These are phyloP conservation scores for Drosophila anomalata DNA, from an alignment of 2,888 invertebrate species.

Conservation along the genomic window DNA sequence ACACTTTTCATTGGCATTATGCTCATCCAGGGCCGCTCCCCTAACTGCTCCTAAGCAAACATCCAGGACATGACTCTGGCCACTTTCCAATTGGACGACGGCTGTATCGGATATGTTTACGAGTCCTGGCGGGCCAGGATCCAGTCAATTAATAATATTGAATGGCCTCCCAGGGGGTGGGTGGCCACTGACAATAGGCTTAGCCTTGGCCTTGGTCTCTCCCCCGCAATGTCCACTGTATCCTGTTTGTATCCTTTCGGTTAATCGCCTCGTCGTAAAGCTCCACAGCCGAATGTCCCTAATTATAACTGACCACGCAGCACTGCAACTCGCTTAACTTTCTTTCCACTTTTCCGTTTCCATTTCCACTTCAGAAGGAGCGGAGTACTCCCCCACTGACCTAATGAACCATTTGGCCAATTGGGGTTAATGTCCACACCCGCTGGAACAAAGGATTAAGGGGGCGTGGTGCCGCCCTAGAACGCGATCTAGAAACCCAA, in stretches of 20 bases:
- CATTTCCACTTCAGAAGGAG: slow-evolving; percentile 26
- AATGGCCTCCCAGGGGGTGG: slow-evolving; percentile 25
- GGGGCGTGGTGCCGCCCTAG: slow-evolving; percentile 26
- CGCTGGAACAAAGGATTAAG: slow-evolving; percentile 1
- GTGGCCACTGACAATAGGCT: slow-evolving; percentile 43
- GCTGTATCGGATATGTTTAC: slow-evolving; percentile 59
- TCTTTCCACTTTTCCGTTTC: slow-evolving; percentile 23
- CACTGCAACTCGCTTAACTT: slow-evolving; percentile 65
- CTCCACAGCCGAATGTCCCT: slow-evolving; percentile 57
- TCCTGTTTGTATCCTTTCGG: slow-evolving; percentile 44
- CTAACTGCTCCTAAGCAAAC: slow-evolving; percentile 24
- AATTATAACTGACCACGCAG: slow-evolving; percentile 81
- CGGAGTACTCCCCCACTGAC: slow-evolving; percentile 67
- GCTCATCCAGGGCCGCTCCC: slow-evolving; percentile 37
- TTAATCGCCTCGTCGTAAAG: slow-evolving; percentile 73
- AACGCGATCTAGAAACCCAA: slow-evolving; percentile 10
- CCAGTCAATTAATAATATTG: slow-evolving; percentile 72
- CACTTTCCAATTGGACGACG: slow-evolving; percentile 46
- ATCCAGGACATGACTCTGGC: slow-evolving; percentile 47
- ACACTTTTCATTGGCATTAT: slow-evolving; percentile 27
- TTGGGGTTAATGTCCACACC: slow-evolving; percentile 76
- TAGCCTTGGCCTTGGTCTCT: slow-evolving; percentile 26
- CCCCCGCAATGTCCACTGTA: neutral
- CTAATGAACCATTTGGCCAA: slow-evolving; percentile 81
- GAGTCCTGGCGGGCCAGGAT: slow-evolving; percentile 42